Conservation (phyloP, 2,888 invertebrate species). For the Epiblema foenella region DNA sequence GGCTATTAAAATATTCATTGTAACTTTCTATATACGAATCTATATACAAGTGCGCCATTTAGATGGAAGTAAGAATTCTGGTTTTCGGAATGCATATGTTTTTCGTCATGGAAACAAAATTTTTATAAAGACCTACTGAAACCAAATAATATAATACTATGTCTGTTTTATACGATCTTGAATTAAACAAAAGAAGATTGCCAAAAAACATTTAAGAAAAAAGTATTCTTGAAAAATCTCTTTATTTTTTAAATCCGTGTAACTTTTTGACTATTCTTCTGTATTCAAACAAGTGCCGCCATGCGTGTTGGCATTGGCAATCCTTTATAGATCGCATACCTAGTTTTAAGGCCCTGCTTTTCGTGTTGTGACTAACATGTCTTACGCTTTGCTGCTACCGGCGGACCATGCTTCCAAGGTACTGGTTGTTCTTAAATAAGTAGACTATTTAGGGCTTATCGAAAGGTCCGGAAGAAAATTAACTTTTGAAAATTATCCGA, state of each 20-base stretch:
- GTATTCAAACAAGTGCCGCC: not conserved
- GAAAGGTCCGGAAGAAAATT: not conserved
- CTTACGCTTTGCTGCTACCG: constrained; percentile 81
- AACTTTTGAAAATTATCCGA: not conserved
- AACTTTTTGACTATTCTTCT: not conserved
- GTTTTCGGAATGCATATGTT: not conserved
- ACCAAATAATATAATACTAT: not conserved
- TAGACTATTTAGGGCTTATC: constrained; percentile 43
- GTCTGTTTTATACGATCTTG: not conserved
- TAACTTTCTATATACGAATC: not conserved
- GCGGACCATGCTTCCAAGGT: constrained; percentile 81
- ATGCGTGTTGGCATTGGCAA: constrained; percentile 53
- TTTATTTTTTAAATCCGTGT: not conserved
- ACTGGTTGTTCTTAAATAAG: constrained; percentile 65
- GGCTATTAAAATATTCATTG: not conserved
- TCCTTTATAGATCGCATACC: constrained; percentile 60
- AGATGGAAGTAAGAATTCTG: not conserved
- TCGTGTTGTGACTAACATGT: constrained; percentile 79
- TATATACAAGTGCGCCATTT: not conserved
- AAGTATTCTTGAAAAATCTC: too few relatives aligned
- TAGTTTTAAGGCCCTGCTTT: constrained; percentile 68
- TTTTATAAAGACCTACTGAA: too few relatives aligned
- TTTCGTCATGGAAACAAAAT: not conserved
- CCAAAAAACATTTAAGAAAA: too few relatives aligned
- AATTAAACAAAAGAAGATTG: not conserved